phyloP scores from a whole-genome alignment of 2,797 vertebrate species.

The Cottoperca gobio region DNA sequence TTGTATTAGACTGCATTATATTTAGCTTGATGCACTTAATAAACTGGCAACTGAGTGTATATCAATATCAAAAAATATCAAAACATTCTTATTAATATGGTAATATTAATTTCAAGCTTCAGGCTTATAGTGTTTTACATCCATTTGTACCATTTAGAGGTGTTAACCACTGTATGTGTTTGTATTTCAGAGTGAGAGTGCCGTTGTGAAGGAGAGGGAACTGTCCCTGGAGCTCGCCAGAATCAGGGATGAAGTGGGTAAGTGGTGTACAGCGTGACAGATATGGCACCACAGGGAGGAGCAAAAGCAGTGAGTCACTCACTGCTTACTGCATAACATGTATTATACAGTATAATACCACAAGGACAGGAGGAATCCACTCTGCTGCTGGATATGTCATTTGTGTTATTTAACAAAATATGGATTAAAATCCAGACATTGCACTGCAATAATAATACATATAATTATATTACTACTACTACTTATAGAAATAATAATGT shows the following conservation, averaged over 20 bases:
- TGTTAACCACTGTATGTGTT: conserved; percentile 38
- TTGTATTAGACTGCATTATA: too few species aligned
- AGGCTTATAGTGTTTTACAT: background rate
- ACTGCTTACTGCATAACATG: conserved; percentile 3
- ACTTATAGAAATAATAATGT: too few species aligned
- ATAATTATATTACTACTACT: too few species aligned
- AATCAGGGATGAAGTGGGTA: conserved; percentile 99
- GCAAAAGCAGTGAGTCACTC: conserved; percentile 33
- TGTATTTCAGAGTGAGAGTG: conserved; percentile 90
- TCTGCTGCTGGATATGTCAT: background rate
- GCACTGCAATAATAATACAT: background rate
- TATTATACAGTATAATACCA: conserved; percentile 18
- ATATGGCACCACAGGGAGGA: conserved; percentile 24
- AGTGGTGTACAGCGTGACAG: conserved; percentile 74
- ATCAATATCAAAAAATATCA: background rate
- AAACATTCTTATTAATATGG: too few species aligned
- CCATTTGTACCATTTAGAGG: background rate
- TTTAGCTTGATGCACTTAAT: background rate
- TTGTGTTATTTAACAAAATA: background rate
- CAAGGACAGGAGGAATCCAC: background rate
- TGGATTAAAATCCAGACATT: background rate
- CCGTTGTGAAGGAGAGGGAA: conserved; percentile 92
- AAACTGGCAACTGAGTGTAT: background rate
- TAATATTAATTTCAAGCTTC: too few species aligned
- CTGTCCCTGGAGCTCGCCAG: conserved; percentile 92